These are phyloP conservation scores for Gila robusta DNA, from an alignment of 2,797 vertebrate species.

Conservation along the genomic window DNA sequence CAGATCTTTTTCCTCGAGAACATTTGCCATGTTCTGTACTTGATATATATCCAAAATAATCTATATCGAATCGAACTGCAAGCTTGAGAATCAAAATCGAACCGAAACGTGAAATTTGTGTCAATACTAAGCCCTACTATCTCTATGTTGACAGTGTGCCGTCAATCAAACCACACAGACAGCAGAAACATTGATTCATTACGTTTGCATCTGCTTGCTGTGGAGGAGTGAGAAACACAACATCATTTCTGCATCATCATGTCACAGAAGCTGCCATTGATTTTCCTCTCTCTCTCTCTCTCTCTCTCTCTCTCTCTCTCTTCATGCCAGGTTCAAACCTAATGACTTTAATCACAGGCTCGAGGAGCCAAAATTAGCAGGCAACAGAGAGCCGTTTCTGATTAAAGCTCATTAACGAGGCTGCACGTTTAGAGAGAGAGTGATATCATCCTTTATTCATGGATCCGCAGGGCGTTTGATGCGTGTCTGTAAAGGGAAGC, in stretches of 20 bases:
- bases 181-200: neutral
- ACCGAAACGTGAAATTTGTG: neutral
- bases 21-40: neutral
- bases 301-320: neutral
- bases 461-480: constrained; percentile 19
- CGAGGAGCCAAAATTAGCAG: constrained; percentile 38
- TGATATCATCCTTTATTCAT: constrained; percentile 43
- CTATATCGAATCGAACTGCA: too few species aligned
- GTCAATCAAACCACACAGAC: neutral
- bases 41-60: neutral
- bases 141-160: neutral
- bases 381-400: constrained; percentile 21
- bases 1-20: too few species aligned
- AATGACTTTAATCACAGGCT: constrained; percentile 51
- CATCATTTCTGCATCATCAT: neutral
- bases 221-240: neutral
- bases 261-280: neutral
- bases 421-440: constrained; percentile 12
- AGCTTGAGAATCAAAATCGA: neutral
- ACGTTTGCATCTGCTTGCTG: neutral
- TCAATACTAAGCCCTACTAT: neutral
- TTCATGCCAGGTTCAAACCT: neutral
- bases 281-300: neutral
- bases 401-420: constrained; percentile 49
- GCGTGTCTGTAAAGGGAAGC: neutral